Conservation (phyloP, 2,888 invertebrate species). For the Anthrax anthrax region DNA sequence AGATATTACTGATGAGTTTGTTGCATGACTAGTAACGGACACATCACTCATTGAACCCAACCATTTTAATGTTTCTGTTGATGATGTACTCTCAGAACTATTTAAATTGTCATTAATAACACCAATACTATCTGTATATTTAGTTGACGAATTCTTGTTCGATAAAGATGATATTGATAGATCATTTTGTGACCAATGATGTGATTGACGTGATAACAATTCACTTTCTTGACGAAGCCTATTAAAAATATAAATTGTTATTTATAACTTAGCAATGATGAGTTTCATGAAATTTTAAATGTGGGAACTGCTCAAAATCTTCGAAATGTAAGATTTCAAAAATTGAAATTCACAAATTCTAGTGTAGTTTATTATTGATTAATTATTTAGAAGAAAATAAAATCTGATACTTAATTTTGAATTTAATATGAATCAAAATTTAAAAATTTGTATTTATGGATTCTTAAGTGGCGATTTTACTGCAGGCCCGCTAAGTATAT, state of each 20-base stretch:
- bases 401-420: too few species aligned
- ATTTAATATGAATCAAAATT: too few species aligned
- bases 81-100: conserved; percentile 36
- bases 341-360: too few species aligned
- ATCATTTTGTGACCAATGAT: conserved; percentile 34
- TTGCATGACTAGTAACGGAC: conserved; percentile 44
- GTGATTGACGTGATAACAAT: conserved; percentile 31
- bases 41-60: conserved; percentile 62
- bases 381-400: too few species aligned
- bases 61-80: conserved; percentile 68
- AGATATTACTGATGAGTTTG: conserved; percentile 36
- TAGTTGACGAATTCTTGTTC: not conserved
- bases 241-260: conserved; percentile 2
- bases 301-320: too few species aligned
- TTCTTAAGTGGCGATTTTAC: too few species aligned
- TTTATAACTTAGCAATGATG: too few species aligned
- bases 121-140: not conserved
- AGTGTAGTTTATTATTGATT: too few species aligned
- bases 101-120: conserved; percentile 18
- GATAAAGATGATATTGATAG: conserved; percentile 19
- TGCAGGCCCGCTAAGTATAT: too few species aligned
- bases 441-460: too few species aligned
- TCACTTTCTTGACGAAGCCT: conserved; percentile 36
- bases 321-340: too few species aligned
- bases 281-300: too few species aligned